phyloP scores from a whole-genome alignment of 2,113 vertebrate genomes.

The Lepus americanus region DNA sequence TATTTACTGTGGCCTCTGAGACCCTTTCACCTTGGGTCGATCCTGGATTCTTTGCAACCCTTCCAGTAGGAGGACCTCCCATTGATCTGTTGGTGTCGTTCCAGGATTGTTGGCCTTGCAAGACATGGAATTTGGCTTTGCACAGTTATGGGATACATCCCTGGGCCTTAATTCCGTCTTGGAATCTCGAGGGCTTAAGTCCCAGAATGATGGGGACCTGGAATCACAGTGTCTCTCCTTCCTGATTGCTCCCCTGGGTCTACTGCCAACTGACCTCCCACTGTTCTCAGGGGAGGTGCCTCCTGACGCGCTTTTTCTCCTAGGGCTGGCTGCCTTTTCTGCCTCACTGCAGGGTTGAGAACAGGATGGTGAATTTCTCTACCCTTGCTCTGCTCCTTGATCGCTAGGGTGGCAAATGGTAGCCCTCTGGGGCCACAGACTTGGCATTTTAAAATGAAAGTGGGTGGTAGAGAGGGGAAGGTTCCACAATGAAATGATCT shows the following conservation, averaged over 20 bases:
- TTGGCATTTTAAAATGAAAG: conserved; percentile 70
- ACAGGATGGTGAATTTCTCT: neutral
- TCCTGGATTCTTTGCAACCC: neutral
- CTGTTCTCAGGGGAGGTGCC: neutral
- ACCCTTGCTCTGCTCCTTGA: neutral
- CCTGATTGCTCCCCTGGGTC: rapidly evolving
- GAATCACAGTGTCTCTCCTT: neutral
- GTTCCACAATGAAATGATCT: conserved; percentile 70
- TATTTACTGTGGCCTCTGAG: neutral
- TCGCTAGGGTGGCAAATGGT: conserved; percentile 27
- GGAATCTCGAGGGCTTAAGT: neutral
- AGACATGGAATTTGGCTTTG: neutral
- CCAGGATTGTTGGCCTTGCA: neutral
- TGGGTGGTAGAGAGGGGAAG: neutral
- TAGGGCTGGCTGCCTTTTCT: neutral
- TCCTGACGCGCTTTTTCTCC: neutral
- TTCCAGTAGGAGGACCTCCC: neutral
- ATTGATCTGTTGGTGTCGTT: neutral
- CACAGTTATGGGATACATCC: neutral
- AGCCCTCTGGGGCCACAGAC: conserved; percentile 9
- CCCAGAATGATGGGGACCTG: neutral
- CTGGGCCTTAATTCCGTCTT: conserved; percentile 24
- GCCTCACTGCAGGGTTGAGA: neutral
- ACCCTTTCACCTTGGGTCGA: neutral
- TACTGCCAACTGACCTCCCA: neutral